These are phyloP conservation scores for Canis aureus DNA, from an alignment of 2,113 vertebrate genomes.

Conservation along the genomic window DNA sequence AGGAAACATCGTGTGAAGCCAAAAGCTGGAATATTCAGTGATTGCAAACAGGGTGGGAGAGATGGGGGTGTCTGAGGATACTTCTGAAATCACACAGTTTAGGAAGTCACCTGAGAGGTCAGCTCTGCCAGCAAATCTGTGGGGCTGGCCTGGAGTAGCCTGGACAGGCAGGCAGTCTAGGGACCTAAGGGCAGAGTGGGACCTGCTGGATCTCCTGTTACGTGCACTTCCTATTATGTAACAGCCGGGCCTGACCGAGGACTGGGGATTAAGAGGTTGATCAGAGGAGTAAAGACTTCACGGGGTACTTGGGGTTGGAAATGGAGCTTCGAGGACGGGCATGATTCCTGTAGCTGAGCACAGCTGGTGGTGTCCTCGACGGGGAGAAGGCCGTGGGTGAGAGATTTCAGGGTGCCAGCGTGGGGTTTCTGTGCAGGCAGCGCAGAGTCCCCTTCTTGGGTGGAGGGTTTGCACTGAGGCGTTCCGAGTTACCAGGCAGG, in stretches of 20 bases:
- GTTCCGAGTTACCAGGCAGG: accelerated
- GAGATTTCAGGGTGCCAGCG: neutral
- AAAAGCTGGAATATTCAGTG: neutral
- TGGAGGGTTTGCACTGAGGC: neutral
- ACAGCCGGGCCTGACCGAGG: neutral
- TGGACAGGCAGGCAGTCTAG: neutral
- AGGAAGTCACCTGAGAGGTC: neutral
- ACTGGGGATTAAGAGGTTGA: neutral
- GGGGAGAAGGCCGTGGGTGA: neutral
- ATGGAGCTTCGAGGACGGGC: neutral
- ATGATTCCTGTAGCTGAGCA: neutral
- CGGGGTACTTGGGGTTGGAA: neutral
- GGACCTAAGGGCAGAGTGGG: neutral
- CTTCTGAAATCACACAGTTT: neutral
- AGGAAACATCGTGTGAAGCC: neutral
- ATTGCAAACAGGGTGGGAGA: neutral
- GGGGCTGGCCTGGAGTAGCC: neutral
- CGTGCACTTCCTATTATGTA: neutral
- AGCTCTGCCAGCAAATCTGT: neutral
- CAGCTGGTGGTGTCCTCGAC: neutral
- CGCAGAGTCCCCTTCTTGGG: neutral
- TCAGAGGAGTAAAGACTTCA: neutral
- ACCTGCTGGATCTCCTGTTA: neutral
- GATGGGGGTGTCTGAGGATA: neutral
- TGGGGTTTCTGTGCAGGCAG: neutral